A percentile compares a stretch with the other conserved stretches of the same genome.
phyloP scores from a whole-genome alignment of 2,797 vertebrate genomes.

The Coregonus suidteri region DNA sequence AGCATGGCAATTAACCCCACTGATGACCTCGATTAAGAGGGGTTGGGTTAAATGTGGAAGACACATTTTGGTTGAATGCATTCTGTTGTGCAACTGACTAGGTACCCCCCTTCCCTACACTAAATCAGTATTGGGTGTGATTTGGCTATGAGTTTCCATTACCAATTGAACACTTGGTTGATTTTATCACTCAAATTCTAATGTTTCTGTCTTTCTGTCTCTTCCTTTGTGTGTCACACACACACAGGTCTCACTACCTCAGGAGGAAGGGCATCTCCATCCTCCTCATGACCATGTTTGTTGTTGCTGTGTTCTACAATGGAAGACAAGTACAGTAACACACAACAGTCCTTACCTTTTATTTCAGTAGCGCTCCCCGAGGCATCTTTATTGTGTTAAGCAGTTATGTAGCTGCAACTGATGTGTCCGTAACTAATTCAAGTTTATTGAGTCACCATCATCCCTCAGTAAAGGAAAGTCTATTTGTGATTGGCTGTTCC shows the following conservation, averaged over 20 bases:
- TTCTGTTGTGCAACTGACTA: too few relatives aligned
- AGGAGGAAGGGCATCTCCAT: slow-evolving; percentile 75
- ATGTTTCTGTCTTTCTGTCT: not conserved
- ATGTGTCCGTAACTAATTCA: too few relatives aligned
- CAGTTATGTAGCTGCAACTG: not conserved
- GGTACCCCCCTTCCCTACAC: too few relatives aligned
- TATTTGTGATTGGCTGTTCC: slow-evolving; percentile 8
- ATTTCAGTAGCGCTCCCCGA: too few relatives aligned
- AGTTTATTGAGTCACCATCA: not conserved
- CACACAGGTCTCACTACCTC: slow-evolving; percentile 70
- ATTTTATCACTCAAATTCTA: not conserved
- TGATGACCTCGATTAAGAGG: too few relatives aligned
- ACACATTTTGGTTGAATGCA: too few relatives aligned
- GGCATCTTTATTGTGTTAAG: not conserved
- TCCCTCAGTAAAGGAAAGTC: not conserved
- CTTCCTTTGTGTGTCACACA: not conserved
- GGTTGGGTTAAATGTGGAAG: too few relatives aligned
- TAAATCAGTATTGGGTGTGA: too few relatives aligned
- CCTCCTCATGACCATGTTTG: slow-evolving; percentile 76
- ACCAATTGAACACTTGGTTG: too few relatives aligned
- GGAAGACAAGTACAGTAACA: slow-evolving; percentile 71
- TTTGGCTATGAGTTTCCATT: too few relatives aligned
- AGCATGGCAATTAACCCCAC: too few relatives aligned
- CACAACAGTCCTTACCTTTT: not conserved
- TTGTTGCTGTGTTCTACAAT: slow-evolving; percentile 78